Base-by-base conservation (phyloP, 1,140 invertebrate genomes). In the Mizuhopecten yessoensis region DNA sequence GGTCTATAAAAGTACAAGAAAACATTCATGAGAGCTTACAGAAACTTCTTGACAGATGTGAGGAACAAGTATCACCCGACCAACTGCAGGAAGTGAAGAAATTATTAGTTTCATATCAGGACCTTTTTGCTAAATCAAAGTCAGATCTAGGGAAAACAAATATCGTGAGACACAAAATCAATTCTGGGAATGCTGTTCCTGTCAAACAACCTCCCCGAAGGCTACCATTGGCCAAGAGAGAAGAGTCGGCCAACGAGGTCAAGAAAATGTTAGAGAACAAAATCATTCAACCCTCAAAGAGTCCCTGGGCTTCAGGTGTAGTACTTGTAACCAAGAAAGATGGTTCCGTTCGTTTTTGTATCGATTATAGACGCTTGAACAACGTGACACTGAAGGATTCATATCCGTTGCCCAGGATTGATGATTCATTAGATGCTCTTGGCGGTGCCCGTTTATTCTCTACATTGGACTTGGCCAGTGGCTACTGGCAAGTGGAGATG, bases 301-400 rank as follows among this genome's bases (percentile, higher is more conserved):
- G 88, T n/a, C 92, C 94, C 5, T 96, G 93, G 94, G 91, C 92
- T 23, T 94, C 92, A 1, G 93, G 92, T 0, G 88, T 95, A n/a
- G 95, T 96, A 17, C 42, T 96, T 0, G 93, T 94, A 0, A 89
- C 87, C 10, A 95, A 95, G 86, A 93, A 94, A 34, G 92, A 94
- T 87, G 93, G 94, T 20, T 86, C 89, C n/a, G 57, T 90, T 0
- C 34, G 95, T n/a, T 94, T 95, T 34, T 95, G 94, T 88, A 89
- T 94, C 9, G 94, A 96, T 86, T 95, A 94, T 90, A 34, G 93
- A 33, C 88, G 92, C 34, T 90, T 95, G 0, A 96, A 95, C 87
- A 87, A 92, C 34, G 92, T 94, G 0, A 93, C 93, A 3, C 57
- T 87, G 5, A 87, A 90, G 89, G 91, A 93, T 86, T 86, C 87